Evolutionary conservation across 2,797 vertebrate genomes (phyloP), one percentile per base, ranked within the genome.

Genomic region (Aeoliscus strigatus): DNA sequence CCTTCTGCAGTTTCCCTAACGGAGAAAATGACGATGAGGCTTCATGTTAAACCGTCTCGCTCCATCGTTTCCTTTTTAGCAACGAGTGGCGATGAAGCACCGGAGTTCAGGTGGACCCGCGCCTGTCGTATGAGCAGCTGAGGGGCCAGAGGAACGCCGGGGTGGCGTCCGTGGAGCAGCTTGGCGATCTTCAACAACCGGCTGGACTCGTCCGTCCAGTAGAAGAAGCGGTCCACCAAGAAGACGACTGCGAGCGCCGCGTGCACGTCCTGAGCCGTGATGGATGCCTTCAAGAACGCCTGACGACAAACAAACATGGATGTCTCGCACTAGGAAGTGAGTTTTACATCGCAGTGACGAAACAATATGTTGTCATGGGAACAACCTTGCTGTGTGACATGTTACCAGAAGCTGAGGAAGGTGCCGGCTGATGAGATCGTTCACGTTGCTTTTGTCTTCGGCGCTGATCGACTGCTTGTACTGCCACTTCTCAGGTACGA

Each of bases 401-500:
- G 4, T 30, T 90, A 97, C 94, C 94, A 96, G 83, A 25, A 98
- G 70, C 46, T 90, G 86, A 0, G 75, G 82, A 5, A 97, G 71
- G 45, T 89, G 70, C 25, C 72, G 24, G 39, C 84, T 79, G 57
- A 96, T 89, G 52, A 90, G 74, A 60, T 96, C 92, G 51, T 84
- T 90, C 25, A 96, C 91, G 84, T 97, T 96, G 68, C 84, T 90
- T 85, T 95, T 97, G 89, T 97, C 96, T 57, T 83, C 82, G 10
- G 86, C 75, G 36, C 75, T 49, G 5, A 93, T 37, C 0, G 90
- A 78, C 73, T 86, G 83, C 78, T 94, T 96, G 77, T 95, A 97
- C 63, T 98, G 96, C 96, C 96, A 99, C 80, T 87, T 95, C 75
- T 98, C 95, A 0, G 93, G 94, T 30, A 94, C 92, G 51, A 99